phyloP scores from a whole-genome alignment of 92 coral and sea anemone species.

The Parazoanthus swiftii region DNA sequence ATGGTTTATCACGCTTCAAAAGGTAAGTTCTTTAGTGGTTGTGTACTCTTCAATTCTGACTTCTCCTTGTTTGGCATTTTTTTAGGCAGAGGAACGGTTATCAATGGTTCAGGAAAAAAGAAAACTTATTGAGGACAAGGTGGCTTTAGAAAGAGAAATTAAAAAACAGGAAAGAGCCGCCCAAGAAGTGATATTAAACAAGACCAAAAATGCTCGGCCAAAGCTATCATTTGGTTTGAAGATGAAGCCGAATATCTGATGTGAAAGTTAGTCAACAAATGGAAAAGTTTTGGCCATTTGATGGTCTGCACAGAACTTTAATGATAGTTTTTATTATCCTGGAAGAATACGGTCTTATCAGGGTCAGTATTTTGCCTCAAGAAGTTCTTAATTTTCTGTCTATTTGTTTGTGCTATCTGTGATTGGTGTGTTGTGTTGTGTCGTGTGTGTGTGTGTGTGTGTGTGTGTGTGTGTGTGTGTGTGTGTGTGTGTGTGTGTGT shows the following conservation, averaged over 20 bases:
- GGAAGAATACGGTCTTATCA: not conserved
- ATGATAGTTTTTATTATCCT: not conserved
- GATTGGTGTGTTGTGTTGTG: not conserved
- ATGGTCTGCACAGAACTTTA: not conserved
- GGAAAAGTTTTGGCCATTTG: not conserved
- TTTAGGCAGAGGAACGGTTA: conserved; percentile 96
- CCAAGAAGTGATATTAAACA: conserved; percentile 93
- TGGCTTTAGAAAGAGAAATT: conserved; percentile 82
- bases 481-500: too few species aligned
- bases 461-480: too few species aligned
- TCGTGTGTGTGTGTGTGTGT: too few species aligned
- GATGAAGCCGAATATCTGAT: conserved; percentile 52
- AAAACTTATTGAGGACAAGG: conserved; percentile 78
- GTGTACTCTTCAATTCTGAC: not conserved
- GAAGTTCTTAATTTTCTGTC: not conserved
- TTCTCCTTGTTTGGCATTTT: conserved; percentile 6
- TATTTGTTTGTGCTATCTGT: not conserved
- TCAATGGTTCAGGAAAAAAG: conserved; percentile 94
- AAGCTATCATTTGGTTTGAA: conserved; percentile 91
- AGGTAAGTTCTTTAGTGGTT: not conserved
- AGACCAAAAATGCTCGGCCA: conserved; percentile 85
- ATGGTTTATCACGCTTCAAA: not conserved
- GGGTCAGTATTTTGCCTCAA: not conserved
- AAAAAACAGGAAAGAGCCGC: conserved; percentile 93
- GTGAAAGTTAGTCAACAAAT: not conserved